Evolutionary conservation across 2,797 vertebrate species (phyloP).

Genomic region (Liparis tanakae): DNA sequence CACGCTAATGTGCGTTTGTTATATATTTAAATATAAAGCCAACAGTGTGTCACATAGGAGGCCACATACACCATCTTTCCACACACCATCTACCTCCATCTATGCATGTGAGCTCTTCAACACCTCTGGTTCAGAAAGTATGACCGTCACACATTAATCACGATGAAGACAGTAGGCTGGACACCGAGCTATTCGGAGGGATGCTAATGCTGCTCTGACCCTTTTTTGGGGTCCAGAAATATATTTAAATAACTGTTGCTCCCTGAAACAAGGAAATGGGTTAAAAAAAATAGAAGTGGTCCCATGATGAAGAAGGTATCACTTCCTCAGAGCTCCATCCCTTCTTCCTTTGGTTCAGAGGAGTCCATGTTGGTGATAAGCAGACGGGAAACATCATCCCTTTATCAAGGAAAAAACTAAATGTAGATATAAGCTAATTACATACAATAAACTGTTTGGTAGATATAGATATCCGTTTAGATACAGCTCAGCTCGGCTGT

Average conservation of each 20-base stretch:
- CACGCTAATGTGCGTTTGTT: neutral
- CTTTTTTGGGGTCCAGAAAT: neutral
- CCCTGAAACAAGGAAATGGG: neutral
- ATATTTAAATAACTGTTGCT: neutral
- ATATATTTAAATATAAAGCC: neutral
- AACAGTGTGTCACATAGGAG: neutral
- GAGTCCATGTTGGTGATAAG: constrained; percentile 1
- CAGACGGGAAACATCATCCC: neutral
- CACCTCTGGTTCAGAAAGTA: neutral
- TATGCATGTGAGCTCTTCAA: neutral
- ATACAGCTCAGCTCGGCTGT: constrained; percentile 6
- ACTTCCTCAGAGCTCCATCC: neutral
- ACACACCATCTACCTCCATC: neutral
- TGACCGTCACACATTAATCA: neutral
- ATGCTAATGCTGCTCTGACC: neutral
- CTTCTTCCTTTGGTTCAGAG: constrained; percentile 4
- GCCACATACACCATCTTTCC: neutral
- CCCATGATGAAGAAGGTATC: neutral
- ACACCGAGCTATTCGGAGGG: constrained; percentile 13
- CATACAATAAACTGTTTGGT: constrained; percentile 10
- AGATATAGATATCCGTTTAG: constrained; percentile 16
- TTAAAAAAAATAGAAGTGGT: neutral
- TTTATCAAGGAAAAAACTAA: neutral
- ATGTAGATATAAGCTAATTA: constrained; percentile 15
- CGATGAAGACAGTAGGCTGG: neutral